A percentile compares a stretch with the other conserved stretches of the same genome.
Evolutionary conservation across 2,888 invertebrate species (phyloP).

Genomic region (Embidobia sp.): DNA sequence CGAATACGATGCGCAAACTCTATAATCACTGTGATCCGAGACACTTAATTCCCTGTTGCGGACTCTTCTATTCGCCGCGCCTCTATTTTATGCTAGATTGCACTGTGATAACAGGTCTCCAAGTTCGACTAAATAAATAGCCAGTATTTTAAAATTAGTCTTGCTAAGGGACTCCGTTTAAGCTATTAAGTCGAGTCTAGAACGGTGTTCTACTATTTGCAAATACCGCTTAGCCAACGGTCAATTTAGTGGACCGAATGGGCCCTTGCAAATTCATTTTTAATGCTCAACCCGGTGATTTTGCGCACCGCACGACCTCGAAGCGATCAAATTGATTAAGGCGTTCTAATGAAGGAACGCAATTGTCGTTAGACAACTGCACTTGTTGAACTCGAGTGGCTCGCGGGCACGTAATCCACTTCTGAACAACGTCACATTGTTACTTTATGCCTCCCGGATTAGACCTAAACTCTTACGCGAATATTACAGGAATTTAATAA

Average conservation of each 20-base stretch:
- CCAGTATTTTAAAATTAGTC: conserved; percentile 37
- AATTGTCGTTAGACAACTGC: conserved; percentile 7
- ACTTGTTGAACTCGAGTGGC: conserved; percentile 38
- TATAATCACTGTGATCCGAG: conserved; percentile 55
- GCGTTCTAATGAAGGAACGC: conserved; percentile 6
- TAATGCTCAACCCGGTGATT: conserved; percentile 8
- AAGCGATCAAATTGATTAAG: conserved; percentile 9
- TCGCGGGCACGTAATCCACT: conserved; percentile 34
- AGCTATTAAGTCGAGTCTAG: conserved; percentile 23
- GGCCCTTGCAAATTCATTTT: conserved; percentile 13
- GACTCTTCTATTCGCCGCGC: conserved; percentile 48
- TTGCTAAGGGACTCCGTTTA: conserved; percentile 14
- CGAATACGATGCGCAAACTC: conserved; percentile 49
- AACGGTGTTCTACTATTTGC: conserved; percentile 9
- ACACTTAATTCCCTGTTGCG: conserved; percentile 38
- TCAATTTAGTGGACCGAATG: conserved; percentile 9
- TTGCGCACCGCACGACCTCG: not conserved
- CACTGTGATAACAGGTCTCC: conserved; percentile 54
- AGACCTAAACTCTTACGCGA: conserved; percentile 25
- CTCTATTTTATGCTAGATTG: conserved; percentile 51
- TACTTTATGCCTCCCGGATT: conserved; percentile 36
- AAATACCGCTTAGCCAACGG: conserved; percentile 2
- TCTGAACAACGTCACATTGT: conserved; percentile 29
- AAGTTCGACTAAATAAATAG: conserved; percentile 52
- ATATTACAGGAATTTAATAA: conserved; percentile 23